phyloP scores from a whole-genome alignment of 2,888 invertebrate genomes.

The Philereme transversata region DNA sequence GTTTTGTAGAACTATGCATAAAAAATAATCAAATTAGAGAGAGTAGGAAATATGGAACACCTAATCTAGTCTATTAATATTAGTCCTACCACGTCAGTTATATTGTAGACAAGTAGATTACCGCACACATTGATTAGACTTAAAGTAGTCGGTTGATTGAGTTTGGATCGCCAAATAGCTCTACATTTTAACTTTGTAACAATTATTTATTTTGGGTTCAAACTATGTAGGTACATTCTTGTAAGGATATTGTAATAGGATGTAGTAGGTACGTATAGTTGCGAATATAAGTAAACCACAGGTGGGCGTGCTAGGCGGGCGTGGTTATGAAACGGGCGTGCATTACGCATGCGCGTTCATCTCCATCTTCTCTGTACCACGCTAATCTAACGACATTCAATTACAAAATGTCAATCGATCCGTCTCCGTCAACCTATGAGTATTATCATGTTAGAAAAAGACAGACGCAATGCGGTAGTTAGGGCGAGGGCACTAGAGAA shows the following conservation, averaged over 20 bases:
- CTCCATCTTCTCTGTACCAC: slow-evolving; percentile 51
- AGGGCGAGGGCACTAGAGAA: slow-evolving; percentile 63
- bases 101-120: slow-evolving; percentile 4
- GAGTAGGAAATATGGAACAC: slow-evolving; percentile 2
- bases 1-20: not conserved
- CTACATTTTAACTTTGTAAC: not conserved
- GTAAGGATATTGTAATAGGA: not conserved
- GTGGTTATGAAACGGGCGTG: slow-evolving; percentile 72
- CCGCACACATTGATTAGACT: not conserved
- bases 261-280: slow-evolving; percentile 45
- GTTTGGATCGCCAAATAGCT: slow-evolving; percentile 4
- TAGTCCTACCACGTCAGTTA: slow-evolving; percentile 6
- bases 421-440: slow-evolving; percentile 61
- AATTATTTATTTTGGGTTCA: too few relatives aligned
- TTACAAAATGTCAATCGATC: slow-evolving; percentile 54
- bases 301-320: slow-evolving; percentile 77
- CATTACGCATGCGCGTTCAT: slow-evolving; percentile 70
- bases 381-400: slow-evolving; percentile 52
- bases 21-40: slow-evolving; percentile 12
- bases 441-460: slow-evolving; percentile 62
- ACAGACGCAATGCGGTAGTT: slow-evolving; percentile 54
- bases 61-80: not conserved
- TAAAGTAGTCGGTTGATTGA: slow-evolving; percentile 1
- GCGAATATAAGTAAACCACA: slow-evolving; percentile 61
- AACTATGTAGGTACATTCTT: not conserved